A percentile compares a stretch with the other conserved stretches of the same genome.
Evolutionary conservation across 2,113 vertebrate genomes (phyloP).

Genomic region (Tauraco erythrolophus): DNA sequence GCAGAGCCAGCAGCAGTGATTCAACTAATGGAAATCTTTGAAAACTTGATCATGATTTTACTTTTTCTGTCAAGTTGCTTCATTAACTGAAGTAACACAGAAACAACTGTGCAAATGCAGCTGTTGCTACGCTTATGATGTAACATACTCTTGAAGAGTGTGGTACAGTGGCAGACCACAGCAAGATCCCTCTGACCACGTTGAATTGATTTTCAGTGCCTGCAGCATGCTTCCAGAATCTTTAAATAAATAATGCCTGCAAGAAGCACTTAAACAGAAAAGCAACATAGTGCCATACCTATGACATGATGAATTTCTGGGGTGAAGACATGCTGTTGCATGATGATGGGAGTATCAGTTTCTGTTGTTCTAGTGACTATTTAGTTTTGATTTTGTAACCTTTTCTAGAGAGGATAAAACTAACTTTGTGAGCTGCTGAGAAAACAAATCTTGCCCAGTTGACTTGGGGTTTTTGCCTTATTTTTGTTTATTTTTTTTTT

Average conservation of each 20-base stretch:
- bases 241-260: neutral
- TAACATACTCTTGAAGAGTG: neutral
- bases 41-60: neutral
- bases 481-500: neutral
- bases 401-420: neutral
- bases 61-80: neutral
- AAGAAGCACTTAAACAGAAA: neutral
- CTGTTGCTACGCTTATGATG: neutral
- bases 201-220: neutral
- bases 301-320: neutral
- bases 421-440: neutral
- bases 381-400: neutral
- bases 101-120: neutral
- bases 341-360: neutral
- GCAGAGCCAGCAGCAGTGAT: neutral
- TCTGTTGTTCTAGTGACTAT: neutral
- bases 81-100: neutral
- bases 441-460: neutral
- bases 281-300: neutral
- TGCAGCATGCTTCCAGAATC: neutral
- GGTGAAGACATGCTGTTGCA: rapidly evolving
- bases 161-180: neutral
- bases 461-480: neutral
- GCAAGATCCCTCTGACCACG: neutral
- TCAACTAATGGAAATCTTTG: neutral